These are phyloP conservation scores for Sebastes oblongus DNA, from an alignment of 2,797 vertebrate genomes.

Conservation along the genomic window DNA sequence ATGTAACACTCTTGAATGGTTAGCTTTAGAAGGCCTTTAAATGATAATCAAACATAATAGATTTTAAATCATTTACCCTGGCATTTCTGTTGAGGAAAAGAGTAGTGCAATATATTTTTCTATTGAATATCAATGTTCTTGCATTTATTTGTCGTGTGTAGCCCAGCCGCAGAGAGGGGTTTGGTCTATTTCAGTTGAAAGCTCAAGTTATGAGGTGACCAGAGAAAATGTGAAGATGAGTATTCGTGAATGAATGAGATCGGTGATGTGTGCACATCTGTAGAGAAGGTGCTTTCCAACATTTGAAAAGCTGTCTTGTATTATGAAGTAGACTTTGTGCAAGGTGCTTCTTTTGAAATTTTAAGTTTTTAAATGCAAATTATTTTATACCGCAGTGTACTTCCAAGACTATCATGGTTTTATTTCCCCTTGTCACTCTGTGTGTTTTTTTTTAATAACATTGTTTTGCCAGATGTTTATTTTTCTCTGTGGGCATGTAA, in stretches of 20 bases:
- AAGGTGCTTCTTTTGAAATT: slow-evolving; percentile 69
- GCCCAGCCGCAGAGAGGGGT: slow-evolving; percentile 60
- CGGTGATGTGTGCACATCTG: slow-evolving; percentile 38
- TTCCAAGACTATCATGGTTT: slow-evolving; percentile 56
- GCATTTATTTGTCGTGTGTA: slow-evolving; percentile 70
- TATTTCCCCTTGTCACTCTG: slow-evolving; percentile 18
- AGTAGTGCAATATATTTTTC: slow-evolving; percentile 85
- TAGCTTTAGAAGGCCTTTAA: slow-evolving; percentile 63
- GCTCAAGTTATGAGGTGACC: slow-evolving; percentile 52
- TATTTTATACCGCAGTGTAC: slow-evolving; percentile 69
- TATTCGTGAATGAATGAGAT: slow-evolving; percentile 57
- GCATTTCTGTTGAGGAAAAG: slow-evolving; percentile 73
- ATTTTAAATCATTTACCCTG: slow-evolving; percentile 61
- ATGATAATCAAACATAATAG: slow-evolving; percentile 62
- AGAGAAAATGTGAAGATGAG: slow-evolving; percentile 67
- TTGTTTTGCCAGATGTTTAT: slow-evolving; percentile 43
- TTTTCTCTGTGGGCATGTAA: slow-evolving; percentile 44
- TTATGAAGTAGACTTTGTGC: slow-evolving; percentile 64
- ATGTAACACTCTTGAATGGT: slow-evolving; percentile 65
- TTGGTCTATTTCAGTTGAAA: slow-evolving; percentile 56
- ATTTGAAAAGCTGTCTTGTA: slow-evolving; percentile 63
- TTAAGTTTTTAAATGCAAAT: slow-evolving; percentile 62
- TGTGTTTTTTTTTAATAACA: slow-evolving; percentile 27
- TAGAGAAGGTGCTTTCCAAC: slow-evolving; percentile 54
- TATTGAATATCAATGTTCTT: slow-evolving; percentile 77